Percentiles rank a stretch among this genome's conserved stretches.
Evolutionary conservation across 2,797 vertebrate species (phyloP).

Genomic region (Pitangus sulphuratus): DNA sequence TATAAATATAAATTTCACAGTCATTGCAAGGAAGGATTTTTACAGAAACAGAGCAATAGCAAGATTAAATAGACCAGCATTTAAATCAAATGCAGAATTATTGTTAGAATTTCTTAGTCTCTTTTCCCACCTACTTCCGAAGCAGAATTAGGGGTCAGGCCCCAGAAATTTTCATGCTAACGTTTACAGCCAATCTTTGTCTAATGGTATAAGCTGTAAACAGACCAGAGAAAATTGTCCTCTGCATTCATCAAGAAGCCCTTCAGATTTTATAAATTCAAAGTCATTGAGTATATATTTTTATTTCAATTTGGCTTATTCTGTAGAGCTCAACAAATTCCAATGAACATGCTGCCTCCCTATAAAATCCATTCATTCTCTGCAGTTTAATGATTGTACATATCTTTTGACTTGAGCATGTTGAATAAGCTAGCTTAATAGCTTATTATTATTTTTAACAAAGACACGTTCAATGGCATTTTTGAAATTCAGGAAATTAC

Average conservation of each 20-base stretch:
- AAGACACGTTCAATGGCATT: constrained; percentile 34
- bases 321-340: constrained; percentile 35
- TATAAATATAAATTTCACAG: neutral
- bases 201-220: neutral
- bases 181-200: neutral
- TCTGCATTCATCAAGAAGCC: neutral
- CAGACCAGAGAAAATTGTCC: neutral
- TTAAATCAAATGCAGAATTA: neutral
- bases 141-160: neutral
- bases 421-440: constrained; percentile 31
- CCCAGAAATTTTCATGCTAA: neutral
- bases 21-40: neutral
- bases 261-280: constrained; percentile 4
- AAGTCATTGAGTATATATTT: neutral
- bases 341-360: constrained; percentile 21
- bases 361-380: constrained; percentile 35
- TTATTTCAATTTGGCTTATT: constrained; percentile 21
- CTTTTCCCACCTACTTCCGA: neutral
- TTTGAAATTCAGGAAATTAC: constrained; percentile 49
- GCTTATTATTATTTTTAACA: constrained; percentile 54
- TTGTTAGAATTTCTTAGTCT: neutral
- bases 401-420: constrained; percentile 30
- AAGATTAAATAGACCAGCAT: neutral
- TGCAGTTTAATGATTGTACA: constrained; percentile 1
- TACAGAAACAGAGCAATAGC: neutral